Evolutionary conservation across 2,888 invertebrate genomes (phyloP), one percentile per base, ranked within the genome.

Genomic region (Platerodrilus igneus): DNA sequence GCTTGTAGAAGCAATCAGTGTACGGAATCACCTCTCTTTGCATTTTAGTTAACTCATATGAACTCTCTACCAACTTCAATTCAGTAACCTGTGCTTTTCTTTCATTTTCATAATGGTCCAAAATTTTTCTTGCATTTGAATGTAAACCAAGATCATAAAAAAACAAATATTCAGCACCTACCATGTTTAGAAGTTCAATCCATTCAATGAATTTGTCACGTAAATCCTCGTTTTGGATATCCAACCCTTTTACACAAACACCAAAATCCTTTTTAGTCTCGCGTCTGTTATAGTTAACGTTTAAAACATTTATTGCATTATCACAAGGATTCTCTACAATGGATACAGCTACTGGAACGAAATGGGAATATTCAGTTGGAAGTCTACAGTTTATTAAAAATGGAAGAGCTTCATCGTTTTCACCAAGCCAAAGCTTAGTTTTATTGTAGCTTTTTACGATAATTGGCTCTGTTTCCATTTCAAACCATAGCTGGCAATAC

Each of bases 11-110:
- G 60, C 93, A 93, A 68, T 93, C 93, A 67, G 93, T 93, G 72
- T 92, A 92, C 7, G 92, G 90, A 55, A 93, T 86, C 40, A 93
- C 74, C 68, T 93, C 92, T 69, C 89, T 89, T 66, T 91, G 86
- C 3, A 92, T 76, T 68, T 92, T 92, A 0, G 87, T 86, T 29
- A 83, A 76, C 66, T 90, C 91, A 0, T 91, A 90, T 59, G 86
- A 85, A 0, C 84, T 84, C 9, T 90, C 90, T 0, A 91, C 89
- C 44, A 93, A 68, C 1, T 86, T 86, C 20, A 90, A 62, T 1
- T 84, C 85, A 13, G 85, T 86, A 3, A 87, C 81, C 47, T 81
- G 77, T 0, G 86, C 81, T 13, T 37, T 30, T 2, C 39, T 45
- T n/a, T 42, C 8, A n/a, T 30, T 27, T 26, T 41, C 31, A 40